These are phyloP conservation scores for Agelas oroides DNA, from an alignment of 37 sponge, comb jelly and placozoan species.

Conservation along the genomic window DNA sequence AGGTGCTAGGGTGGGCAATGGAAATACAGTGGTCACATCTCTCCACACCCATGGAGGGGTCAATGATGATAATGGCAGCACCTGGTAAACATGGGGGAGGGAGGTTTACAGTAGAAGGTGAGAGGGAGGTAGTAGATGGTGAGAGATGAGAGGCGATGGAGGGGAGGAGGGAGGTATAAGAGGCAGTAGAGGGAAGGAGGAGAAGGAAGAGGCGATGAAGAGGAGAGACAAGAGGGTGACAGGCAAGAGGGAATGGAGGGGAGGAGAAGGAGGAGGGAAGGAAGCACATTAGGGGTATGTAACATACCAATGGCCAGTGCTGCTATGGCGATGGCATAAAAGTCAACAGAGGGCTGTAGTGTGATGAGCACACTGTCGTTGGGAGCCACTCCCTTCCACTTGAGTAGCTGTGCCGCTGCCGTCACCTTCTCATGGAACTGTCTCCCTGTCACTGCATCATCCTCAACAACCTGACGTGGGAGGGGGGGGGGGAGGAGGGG, in stretches of 20 bases:
- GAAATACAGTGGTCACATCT: conserved; percentile 73
- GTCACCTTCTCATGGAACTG: conserved; percentile 62
- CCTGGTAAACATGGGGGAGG: conserved; percentile 15
- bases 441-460: conserved; percentile 27
- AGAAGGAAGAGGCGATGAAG: not conserved
- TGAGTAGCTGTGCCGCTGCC: conserved; percentile 32
- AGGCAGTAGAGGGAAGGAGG: too few species aligned
- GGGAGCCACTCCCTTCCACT: conserved; percentile 46
- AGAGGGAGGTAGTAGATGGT: not conserved
- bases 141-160: not conserved
- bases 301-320: conserved; percentile 62
- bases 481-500: not conserved
- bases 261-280: too few species aligned
- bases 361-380: conserved; percentile 68
- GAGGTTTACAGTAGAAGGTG: not conserved
- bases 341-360: conserved; percentile 58
- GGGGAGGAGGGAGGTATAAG: too few species aligned
- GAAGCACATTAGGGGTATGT: too few species aligned
- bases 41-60: conserved; percentile 75
- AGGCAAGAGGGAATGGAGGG: not conserved
- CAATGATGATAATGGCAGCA: conserved; percentile 68
- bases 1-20: conserved; percentile 66
- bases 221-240: not conserved
- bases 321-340: conserved; percentile 72
- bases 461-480: conserved; percentile 27